phyloP scores from a whole-genome alignment of 2,113 vertebrate species.

The Tragelaphus buxtoni region DNA sequence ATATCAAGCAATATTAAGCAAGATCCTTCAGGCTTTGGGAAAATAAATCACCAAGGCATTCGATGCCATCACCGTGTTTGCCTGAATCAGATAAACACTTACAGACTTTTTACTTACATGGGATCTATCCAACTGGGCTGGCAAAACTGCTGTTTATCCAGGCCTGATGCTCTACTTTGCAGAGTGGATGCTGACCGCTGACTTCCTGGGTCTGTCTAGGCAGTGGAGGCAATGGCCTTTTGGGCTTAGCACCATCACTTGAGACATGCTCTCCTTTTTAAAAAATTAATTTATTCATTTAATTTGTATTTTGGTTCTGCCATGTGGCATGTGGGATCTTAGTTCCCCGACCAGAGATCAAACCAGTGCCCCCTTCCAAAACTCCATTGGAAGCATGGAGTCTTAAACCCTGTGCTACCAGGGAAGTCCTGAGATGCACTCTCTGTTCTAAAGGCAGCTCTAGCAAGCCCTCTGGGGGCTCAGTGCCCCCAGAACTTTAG shows the following conservation, averaged over 20 bases:
- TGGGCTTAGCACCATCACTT: background rate
- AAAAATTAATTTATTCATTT: background rate
- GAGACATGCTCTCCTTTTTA: too few relatives aligned
- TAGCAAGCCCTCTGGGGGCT: background rate
- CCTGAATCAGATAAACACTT: slow-evolving; percentile 79
- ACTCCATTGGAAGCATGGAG: background rate
- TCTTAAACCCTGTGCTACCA: background rate
- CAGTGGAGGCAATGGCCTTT: fast-evolving
- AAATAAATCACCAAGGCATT: slow-evolving; percentile 67
- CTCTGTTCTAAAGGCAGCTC: background rate
- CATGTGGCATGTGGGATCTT: background rate
- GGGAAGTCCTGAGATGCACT: background rate
- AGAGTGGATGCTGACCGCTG: background rate
- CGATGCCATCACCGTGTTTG: slow-evolving; percentile 68
- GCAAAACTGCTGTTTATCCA: background rate
- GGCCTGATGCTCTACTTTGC: background rate
- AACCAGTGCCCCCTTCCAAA: background rate
- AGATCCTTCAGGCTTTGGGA: slow-evolving; percentile 62
- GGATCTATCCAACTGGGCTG: slow-evolving; percentile 53
- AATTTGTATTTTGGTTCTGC: background rate
- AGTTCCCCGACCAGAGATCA: background rate
- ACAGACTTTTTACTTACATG: slow-evolving; percentile 70
- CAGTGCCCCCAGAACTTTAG: background rate
- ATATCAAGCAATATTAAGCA: slow-evolving; percentile 78
- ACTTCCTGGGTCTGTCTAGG: background rate